A percentile compares a stretch with the other conserved stretches of the same genome.
Evolutionary conservation across 2,797 vertebrate genomes (phyloP).

Genomic region (Pterois miles): DNA sequence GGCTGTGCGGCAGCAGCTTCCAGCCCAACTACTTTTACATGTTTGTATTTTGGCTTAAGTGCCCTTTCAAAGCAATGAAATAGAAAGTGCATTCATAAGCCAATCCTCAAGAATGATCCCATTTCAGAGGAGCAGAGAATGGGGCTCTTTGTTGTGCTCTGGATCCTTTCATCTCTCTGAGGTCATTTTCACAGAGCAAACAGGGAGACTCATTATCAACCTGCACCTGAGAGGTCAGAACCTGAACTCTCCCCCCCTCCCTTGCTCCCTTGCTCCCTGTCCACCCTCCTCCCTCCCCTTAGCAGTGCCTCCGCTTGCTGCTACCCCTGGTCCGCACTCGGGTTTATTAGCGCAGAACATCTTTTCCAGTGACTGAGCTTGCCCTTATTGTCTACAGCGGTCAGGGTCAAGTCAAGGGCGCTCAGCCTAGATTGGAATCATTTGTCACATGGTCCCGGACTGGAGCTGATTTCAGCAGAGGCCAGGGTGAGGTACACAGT

Average conservation of each 20-base stretch:
- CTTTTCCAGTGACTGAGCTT: conserved; percentile 98
- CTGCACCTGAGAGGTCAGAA: conserved; percentile 98
- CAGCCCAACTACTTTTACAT: conserved; percentile 79
- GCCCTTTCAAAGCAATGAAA: conserved; percentile 83
- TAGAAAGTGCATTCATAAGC: conserved; percentile 86
- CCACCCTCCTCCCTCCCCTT: conserved; percentile 51
- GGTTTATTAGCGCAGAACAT: conserved; percentile 99
- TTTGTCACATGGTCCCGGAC: conserved; percentile 97
- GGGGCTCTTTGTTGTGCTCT: conserved; percentile 91
- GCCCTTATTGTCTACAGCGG: conserved; percentile 97
- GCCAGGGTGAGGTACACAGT: conserved; percentile 80
- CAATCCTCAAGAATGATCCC: conserved; percentile 81
- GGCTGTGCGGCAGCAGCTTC: conserved; percentile 62
- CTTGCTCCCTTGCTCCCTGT: conserved; percentile 66
- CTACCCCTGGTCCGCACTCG: conserved; percentile 86
- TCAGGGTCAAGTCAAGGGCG: conserved; percentile 99
- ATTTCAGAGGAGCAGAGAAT: conserved; percentile 90
- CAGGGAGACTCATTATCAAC: conserved; percentile 96
- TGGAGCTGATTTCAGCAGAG: conserved; percentile 97
- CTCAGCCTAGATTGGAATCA: conserved; percentile 99
- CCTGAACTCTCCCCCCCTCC: conserved; percentile 80
- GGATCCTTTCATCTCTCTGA: conserved; percentile 88
- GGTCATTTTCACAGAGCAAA: conserved; percentile 90
- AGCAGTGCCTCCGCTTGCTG: conserved; percentile 62
- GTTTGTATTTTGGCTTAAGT: conserved; percentile 86